A percentile compares a stretch with the other conserved stretches of the same genome.
phyloP scores from a whole-genome alignment of 2,797 vertebrate species.

The Silurus lanzhouensis region DNA sequence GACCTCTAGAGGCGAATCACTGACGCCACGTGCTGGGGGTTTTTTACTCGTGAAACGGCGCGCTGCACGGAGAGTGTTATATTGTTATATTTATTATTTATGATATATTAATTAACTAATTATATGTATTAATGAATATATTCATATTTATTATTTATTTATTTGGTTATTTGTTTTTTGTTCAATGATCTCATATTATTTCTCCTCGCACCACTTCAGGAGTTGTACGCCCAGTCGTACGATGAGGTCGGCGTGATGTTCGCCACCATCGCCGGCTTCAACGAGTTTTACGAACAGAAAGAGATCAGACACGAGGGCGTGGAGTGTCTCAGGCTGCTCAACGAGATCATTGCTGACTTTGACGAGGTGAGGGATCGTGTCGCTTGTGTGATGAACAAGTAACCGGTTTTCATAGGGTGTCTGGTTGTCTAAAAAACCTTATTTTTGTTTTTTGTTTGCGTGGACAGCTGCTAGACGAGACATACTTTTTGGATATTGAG shows the following conservation, averaged over 20 bases:
- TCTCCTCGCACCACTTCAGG: conserved; percentile 58
- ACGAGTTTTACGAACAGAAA: conserved; percentile 77
- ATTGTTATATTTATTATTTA: too few relatives aligned
- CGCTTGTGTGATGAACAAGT: not conserved
- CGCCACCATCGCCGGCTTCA: conserved; percentile 77
- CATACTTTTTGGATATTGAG: conserved; percentile 77
- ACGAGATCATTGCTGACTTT: conserved; percentile 79
- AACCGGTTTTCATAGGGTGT: not conserved
- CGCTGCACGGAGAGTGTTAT: too few relatives aligned
- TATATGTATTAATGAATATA: too few relatives aligned
- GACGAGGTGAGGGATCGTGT: conserved; percentile 68
- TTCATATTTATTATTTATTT: too few relatives aligned
- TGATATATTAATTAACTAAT: too few relatives aligned
- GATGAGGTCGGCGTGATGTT: conserved; percentile 81
- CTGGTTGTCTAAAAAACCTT: not conserved
- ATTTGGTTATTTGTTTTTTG: too few relatives aligned
- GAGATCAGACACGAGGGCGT: conserved; percentile 77
- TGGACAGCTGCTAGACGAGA: conserved; percentile 74
- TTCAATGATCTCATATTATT: too few relatives aligned
- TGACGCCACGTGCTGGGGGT: too few relatives aligned
- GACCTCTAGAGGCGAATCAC: too few relatives aligned
- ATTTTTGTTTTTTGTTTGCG: conserved; percentile 10
- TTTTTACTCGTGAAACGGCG: too few relatives aligned
- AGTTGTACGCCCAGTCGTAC: conserved; percentile 78
- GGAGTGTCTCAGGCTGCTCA: conserved; percentile 75